A percentile compares a stretch with the other conserved stretches of the same genome.
Evolutionary conservation across 2,797 vertebrate species (phyloP).

Genomic region (Oophaga sylvatica): DNA sequence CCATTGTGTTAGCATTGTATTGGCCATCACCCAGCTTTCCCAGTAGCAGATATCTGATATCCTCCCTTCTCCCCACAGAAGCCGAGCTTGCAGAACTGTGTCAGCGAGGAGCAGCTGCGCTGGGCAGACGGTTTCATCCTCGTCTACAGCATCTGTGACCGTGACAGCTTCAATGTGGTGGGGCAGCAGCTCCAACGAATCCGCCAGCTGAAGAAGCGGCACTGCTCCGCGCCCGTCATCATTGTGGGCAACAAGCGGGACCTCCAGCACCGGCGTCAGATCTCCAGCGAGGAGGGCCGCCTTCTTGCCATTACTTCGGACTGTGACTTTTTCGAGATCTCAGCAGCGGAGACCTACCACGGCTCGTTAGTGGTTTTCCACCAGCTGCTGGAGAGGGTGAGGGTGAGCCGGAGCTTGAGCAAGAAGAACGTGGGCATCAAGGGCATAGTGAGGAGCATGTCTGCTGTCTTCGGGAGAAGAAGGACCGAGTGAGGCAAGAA

Average conservation of each 20-base stretch:
- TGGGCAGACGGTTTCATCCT: conserved; percentile 81
- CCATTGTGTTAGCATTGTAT: background rate
- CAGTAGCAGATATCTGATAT: background rate
- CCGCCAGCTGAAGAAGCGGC: conserved; percentile 61
- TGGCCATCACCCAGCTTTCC: background rate
- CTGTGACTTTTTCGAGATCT: conserved; percentile 81
- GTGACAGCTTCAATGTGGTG: conserved; percentile 76
- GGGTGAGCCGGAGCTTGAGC: conserved; percentile 67
- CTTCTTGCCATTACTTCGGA: conserved; percentile 74
- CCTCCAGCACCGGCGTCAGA: conserved; percentile 76
- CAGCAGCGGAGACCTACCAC: conserved; percentile 81
- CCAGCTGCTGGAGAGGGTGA: conserved; percentile 75
- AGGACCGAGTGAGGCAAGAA: conserved; percentile 67
- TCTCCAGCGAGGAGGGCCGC: conserved; percentile 78
- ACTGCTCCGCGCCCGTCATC: conserved; percentile 67
- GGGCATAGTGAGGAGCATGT: conserved; percentile 80
- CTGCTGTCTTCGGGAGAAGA: conserved; percentile 78
- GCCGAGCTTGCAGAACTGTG: conserved; percentile 62
- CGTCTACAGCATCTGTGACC: conserved; percentile 84
- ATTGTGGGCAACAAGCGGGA: conserved; percentile 82
- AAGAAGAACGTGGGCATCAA: conserved; percentile 69
- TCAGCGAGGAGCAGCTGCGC: conserved; percentile 73
- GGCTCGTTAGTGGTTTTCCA: conserved; percentile 78
- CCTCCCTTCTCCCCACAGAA: conserved; percentile 37
- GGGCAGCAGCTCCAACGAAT: conserved; percentile 73